Conservation (phyloP, 2,888 invertebrate species). For the Tenthredo amoena region DNA sequence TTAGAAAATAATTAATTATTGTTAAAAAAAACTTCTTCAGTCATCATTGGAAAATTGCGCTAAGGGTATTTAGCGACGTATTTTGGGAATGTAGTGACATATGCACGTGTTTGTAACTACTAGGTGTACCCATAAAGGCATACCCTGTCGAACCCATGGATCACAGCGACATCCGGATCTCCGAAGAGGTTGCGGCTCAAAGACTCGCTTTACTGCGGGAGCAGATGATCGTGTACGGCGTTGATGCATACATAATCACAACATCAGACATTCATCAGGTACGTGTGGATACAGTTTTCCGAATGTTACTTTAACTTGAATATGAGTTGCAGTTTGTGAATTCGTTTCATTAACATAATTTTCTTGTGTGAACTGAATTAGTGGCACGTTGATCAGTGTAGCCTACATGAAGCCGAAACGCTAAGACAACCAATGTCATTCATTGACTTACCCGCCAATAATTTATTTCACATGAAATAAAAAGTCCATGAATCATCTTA, state of each 20-base stretch:
- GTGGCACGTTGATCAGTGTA: too few relatives aligned
- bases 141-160: not conserved
- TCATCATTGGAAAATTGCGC: not conserved
- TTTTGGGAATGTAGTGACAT: not conserved
- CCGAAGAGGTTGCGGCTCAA: conserved; percentile 15
- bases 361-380: too few relatives aligned
- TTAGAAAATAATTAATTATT: too few relatives aligned
- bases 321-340: not conserved
- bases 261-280: conserved; percentile 54
- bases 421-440: too few relatives aligned
- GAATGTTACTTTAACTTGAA: not conserved
- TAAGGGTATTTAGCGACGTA: not conserved
- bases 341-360: not conserved
- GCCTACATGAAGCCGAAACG: too few relatives aligned
- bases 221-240: conserved; percentile 41
- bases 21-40: not conserved
- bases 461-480: too few relatives aligned
- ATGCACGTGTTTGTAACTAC: not conserved
- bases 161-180: not conserved
- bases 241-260: conserved; percentile 52
- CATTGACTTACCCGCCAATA: too few relatives aligned
- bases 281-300: not conserved
- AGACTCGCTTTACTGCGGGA: conserved; percentile 44
- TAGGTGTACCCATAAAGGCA: not conserved
- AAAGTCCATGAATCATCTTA: too few relatives aligned